Evolutionary conservation across 2,113 vertebrate genomes (phyloP).

Genomic region (Cyanistes caeruleus): DNA sequence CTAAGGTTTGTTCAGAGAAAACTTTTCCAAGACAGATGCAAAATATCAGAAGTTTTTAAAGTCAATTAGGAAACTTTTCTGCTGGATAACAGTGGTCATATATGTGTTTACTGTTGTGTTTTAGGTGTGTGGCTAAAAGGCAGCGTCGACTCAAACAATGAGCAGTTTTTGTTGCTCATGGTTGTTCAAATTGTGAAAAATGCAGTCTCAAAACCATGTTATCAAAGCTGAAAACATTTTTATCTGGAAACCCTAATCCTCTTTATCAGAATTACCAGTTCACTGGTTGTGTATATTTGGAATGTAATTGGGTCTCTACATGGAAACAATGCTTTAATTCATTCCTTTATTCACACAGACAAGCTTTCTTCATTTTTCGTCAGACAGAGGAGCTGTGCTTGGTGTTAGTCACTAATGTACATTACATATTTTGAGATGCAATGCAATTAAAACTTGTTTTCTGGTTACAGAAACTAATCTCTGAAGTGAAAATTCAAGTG

Average conservation of each 20-base stretch:
- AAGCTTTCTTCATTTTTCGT: slow-evolving; percentile 56
- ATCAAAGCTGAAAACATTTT: slow-evolving; percentile 34
- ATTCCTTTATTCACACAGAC: slow-evolving; percentile 47
- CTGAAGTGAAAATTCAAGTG: slow-evolving; percentile 90
- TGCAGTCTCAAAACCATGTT: background rate
- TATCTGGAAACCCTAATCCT: slow-evolving; percentile 29
- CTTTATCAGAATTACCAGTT: slow-evolving; percentile 46
- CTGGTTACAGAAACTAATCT: slow-evolving; percentile 85
- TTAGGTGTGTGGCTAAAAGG: slow-evolving; percentile 18
- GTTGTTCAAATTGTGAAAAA: background rate
- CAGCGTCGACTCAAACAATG: background rate
- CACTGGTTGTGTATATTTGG: slow-evolving; percentile 44
- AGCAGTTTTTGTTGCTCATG: background rate
- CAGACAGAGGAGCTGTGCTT: background rate
- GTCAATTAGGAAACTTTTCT: background rate
- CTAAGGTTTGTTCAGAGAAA: slow-evolving; percentile 12
- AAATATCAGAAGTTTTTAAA: slow-evolving; percentile 11
- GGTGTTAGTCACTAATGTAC: slow-evolving; percentile 13
- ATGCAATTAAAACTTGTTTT: slow-evolving; percentile 48
- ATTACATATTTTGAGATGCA: background rate
- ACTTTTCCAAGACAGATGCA: background rate
- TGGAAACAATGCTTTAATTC: slow-evolving; percentile 58
- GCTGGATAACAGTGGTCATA: background rate
- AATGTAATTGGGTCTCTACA: slow-evolving; percentile 40
- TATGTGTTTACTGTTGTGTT: background rate